These are phyloP conservation scores for Pelecanoides urinatrix DNA, from an alignment of 2,113 vertebrate genomes.

Conservation along the genomic window DNA sequence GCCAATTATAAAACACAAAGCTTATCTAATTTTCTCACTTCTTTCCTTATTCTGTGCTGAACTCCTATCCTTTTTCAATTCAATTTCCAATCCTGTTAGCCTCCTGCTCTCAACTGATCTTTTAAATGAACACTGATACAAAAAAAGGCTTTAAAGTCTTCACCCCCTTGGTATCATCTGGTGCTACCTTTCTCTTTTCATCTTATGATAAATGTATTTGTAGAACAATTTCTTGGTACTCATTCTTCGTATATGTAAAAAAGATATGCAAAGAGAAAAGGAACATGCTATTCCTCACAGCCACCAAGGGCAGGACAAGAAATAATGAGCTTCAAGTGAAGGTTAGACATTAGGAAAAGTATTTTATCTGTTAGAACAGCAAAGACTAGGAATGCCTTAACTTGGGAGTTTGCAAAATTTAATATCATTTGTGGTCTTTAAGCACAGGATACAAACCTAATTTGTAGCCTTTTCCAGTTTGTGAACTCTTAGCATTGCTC, in stretches of 20 bases:
- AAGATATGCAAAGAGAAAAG: constrained; percentile 23
- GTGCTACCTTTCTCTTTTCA: constrained; percentile 29
- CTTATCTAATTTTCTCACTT: constrained; percentile 43
- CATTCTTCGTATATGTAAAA: constrained; percentile 43
- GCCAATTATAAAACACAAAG: constrained; percentile 37
- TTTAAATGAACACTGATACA: constrained; percentile 23
- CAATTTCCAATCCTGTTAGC: constrained; percentile 5
- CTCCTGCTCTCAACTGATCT: constrained; percentile 33
- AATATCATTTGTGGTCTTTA: background rate
- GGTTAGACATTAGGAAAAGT: background rate
- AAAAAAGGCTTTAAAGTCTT: constrained; percentile 47
- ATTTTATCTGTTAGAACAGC: background rate
- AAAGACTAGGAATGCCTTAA: background rate
- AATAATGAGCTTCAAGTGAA: constrained; percentile 30
- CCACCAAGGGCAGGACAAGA: constrained; percentile 5
- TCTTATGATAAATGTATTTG: constrained; percentile 39
- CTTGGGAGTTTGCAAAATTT: background rate
- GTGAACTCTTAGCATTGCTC: background rate
- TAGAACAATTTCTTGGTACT: constrained; percentile 31
- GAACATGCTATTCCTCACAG: constrained; percentile 1
- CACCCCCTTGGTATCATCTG: background rate
- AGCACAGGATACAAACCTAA: background rate
- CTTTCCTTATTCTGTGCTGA: constrained; percentile 12
- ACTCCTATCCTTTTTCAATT: constrained; percentile 13
- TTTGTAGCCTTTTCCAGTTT: background rate